A percentile compares a stretch with the other conserved stretches of the same genome.
Conservation (phyloP, 2,888 invertebrate genomes). For the Mystacides longicornis region DNA sequence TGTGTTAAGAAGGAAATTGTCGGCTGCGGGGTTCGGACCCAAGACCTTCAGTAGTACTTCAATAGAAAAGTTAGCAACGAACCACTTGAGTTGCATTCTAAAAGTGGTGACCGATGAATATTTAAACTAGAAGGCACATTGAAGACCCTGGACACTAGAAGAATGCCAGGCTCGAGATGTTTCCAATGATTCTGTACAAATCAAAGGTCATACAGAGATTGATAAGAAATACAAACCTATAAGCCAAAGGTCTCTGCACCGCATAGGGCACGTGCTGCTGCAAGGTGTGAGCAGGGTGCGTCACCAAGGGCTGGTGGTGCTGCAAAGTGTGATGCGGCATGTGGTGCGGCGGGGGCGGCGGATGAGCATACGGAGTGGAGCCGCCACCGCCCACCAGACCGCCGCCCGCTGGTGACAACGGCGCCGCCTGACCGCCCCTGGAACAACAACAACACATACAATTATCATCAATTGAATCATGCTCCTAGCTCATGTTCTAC, state of each 20-base stretch:
- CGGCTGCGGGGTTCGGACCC: too few species aligned
- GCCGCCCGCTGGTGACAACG: conserved; percentile 43
- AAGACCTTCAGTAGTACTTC: too few species aligned
- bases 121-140: too few species aligned
- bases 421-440: conserved; percentile 31
- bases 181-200: too few species aligned
- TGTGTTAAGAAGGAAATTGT: too few species aligned
- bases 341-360: conserved; percentile 21
- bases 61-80: too few species aligned
- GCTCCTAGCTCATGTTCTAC: too few species aligned
- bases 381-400: conserved; percentile 34
- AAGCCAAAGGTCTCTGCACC: conserved; percentile 16
- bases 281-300: conserved; percentile 3
- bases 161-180: too few species aligned
- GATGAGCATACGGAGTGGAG: conserved; percentile 30
- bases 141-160: too few species aligned
- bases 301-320: conserved; percentile 11
- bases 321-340: conserved; percentile 30
- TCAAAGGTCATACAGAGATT: background rate
- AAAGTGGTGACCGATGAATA: too few species aligned
- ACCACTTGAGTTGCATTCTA: too few species aligned
- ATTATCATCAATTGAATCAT: background rate
- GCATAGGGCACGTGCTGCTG: conserved; percentile 17
- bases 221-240: conserved; percentile 14
- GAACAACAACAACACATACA: conserved; percentile 8